Evolutionary conservation across 2,888 invertebrate genomes (phyloP), one percentile per base, ranked within the genome.

Genomic region (Physocephala rufipes): DNA sequence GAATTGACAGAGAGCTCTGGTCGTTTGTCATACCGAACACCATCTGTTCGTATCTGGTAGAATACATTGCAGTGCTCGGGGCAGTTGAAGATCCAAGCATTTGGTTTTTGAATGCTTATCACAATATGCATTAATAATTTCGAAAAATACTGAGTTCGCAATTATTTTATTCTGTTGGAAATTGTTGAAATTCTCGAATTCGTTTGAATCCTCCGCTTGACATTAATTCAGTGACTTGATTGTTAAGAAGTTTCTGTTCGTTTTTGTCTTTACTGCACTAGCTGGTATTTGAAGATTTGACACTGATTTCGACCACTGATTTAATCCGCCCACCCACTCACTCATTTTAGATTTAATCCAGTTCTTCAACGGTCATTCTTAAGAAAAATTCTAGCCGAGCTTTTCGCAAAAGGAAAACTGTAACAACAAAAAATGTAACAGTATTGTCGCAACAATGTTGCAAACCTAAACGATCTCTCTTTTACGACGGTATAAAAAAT

Each of bases 241-340:
- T 36, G 9, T 36, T 4, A 36, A 9, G 9, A n/a, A n/a, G n/a
- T n/a, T n/a, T 66, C 19, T 66, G 15, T 59, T 21, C 36, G 61
- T 61, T 61, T n/a, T 26, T 61, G 24, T 64, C 49, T 49, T 64
- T 24, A n/a, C 36, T 26, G 36, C 30, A n/a, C 30, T 28, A 49
- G 30, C 19, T 12, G 66, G 53, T 28, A 66, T 55, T 55, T 36
- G 51, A 61, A 68, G 28, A 51, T 68, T 62, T 51, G 62, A 68
- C 68, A 68, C 68, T 68, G 68, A 68, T 68, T 68, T 51, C 28
- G 19, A 68, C 68, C 49, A n/a, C n/a, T n/a, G n/a, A n/a, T n/a
- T n/a, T n/a, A 36, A 36, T 36, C 36, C 36, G 9, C 4, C 36
- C 36, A 36, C 68, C 68, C 68, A 68, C 68, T 68, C 59, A 59